phyloP scores from a whole-genome alignment of 2,888 invertebrate genomes.

The Lasioglossum calceatum region DNA sequence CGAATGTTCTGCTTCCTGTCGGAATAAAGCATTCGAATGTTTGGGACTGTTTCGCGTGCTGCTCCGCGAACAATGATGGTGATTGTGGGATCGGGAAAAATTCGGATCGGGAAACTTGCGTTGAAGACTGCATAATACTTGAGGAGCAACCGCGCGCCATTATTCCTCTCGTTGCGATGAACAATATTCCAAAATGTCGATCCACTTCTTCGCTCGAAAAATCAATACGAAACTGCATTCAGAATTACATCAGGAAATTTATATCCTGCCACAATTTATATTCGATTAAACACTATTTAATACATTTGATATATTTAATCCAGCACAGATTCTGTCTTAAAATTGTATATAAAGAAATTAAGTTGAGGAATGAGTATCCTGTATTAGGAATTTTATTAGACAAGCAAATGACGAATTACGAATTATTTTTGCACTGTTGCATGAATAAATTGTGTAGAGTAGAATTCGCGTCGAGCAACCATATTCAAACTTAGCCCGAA shows the following conservation, averaged over 20 bases:
- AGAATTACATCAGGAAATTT: not conserved
- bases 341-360: not conserved
- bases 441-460: not conserved
- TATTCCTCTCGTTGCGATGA: not conserved
- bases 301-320: not conserved
- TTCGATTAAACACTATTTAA: not conserved
- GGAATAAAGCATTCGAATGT: slow-evolving; percentile 45
- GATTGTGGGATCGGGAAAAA: slow-evolving; percentile 18
- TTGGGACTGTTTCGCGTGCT: slow-evolving; percentile 21
- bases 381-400: not conserved
- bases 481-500: not conserved
- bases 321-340: not conserved
- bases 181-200: not conserved
- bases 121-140: not conserved
- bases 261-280: not conserved
- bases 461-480: not conserved
- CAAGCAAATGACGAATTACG: not conserved
- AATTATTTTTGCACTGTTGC: not conserved
- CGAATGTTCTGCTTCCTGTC: slow-evolving; percentile 56
- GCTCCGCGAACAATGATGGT: slow-evolving; percentile 8
- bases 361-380: not conserved
- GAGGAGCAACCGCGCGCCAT: not conserved
- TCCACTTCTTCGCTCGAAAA: not conserved
- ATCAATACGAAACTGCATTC: not conserved
- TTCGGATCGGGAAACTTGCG: slow-evolving; percentile 10